Percentiles rank a stretch among this genome's conserved stretches.
phyloP scores from a whole-genome alignment of 1,140 invertebrate species.

The Pseudomyrmex flavicornis region DNA sequence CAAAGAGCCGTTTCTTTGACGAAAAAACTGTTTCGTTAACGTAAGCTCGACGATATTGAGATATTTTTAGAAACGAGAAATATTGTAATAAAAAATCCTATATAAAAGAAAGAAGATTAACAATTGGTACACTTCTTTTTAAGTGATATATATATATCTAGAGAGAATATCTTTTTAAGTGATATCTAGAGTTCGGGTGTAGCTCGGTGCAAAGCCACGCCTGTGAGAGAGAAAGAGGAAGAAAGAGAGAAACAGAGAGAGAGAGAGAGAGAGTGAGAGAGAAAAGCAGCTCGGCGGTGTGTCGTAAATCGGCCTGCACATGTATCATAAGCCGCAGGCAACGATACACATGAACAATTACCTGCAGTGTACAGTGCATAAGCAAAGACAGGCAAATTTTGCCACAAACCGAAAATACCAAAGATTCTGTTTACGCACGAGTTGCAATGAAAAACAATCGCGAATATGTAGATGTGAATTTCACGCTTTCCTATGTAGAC shows the following conservation, averaged over 20 bases:
- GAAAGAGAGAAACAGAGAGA: too few species aligned
- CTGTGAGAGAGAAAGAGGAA: neutral
- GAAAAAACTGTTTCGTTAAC: neutral
- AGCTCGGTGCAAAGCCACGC: slow-evolving; percentile 26
- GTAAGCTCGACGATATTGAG: slow-evolving; percentile 13
- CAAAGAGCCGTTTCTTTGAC: neutral
- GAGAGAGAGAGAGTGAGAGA: neutral
- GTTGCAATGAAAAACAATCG: slow-evolving; percentile 20
- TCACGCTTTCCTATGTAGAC: slow-evolving; percentile 6
- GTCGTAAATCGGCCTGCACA: slow-evolving; percentile 7
- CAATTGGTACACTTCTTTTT: slow-evolving; percentile 8
- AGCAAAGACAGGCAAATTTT: slow-evolving; percentile 34
- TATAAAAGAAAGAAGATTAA: neutral
- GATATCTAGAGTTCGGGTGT: slow-evolving; percentile 22
- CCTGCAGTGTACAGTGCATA: neutral
- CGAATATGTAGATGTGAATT: slow-evolving; percentile 1
- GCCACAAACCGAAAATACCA: slow-evolving; percentile 5
- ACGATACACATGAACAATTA: slow-evolving; percentile 36
- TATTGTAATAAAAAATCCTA: neutral
- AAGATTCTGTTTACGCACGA: slow-evolving; percentile 11
- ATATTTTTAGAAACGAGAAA: neutral
- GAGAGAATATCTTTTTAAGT: slow-evolving; percentile 20
- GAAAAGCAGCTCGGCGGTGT: neutral
- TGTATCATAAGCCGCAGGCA: slow-evolving; percentile 19
- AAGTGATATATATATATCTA: too few species aligned